Evolutionary conservation across 2,797 vertebrate species (phyloP).

Genomic region (Semotilus atromaculatus): DNA sequence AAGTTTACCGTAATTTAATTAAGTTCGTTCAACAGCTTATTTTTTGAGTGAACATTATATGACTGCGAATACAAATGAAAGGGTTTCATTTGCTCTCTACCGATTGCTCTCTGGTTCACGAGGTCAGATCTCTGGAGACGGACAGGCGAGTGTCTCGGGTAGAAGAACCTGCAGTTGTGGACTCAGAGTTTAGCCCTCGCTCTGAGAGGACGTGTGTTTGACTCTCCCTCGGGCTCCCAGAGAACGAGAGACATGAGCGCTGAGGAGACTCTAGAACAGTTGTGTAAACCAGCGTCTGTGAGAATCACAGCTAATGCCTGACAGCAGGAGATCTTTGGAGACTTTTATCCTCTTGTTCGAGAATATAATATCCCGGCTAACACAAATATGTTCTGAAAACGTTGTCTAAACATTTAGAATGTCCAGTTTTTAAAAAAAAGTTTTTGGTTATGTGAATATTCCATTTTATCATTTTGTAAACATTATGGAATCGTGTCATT

Average conservation of each 20-base stretch:
- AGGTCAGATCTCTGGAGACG: not conserved
- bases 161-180: not conserved
- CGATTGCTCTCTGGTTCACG: not conserved
- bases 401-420: not conserved
- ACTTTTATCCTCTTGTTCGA: not conserved
- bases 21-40: too few species aligned
- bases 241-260: not conserved
- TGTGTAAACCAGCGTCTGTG: not conserved
- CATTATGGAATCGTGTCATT: too few species aligned
- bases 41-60: not conserved
- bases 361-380: not conserved
- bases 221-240: not conserved
- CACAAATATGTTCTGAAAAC: not conserved
- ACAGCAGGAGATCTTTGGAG: not conserved
- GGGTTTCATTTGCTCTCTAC: too few species aligned
- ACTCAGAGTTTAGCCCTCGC: not conserved
- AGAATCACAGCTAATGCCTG: not conserved
- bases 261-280: not conserved
- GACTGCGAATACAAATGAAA: not conserved
- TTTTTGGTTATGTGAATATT: too few species aligned
- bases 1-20: too few species aligned
- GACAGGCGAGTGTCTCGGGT: not conserved
- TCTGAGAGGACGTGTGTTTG: not conserved
- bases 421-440: not conserved
- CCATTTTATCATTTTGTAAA: not conserved